Evolutionary conservation across 2,113 vertebrate genomes (phyloP).

Genomic region (Bufo bufo): DNA sequence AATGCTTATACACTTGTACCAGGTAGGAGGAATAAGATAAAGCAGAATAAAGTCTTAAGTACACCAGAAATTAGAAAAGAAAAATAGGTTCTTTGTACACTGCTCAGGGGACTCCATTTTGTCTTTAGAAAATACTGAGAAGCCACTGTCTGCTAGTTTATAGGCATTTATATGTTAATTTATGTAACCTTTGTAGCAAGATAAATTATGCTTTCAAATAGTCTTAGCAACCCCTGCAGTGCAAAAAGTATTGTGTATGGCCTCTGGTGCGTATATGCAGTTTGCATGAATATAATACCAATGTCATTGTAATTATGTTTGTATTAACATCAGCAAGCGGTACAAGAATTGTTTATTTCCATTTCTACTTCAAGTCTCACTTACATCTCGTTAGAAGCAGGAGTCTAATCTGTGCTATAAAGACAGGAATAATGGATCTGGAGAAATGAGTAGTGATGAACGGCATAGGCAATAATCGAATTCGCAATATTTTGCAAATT

Average conservation of each 20-base stretch:
- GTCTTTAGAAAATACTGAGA: neutral
- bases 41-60: slow-evolving; percentile 35
- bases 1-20: slow-evolving; percentile 37
- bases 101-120: slow-evolving; percentile 23
- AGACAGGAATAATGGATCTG: slow-evolving; percentile 4
- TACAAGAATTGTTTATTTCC: slow-evolving; percentile 31
- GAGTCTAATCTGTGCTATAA: slow-evolving; percentile 25
- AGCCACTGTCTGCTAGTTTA: slow-evolving; percentile 8
- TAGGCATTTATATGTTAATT: slow-evolving; percentile 41
- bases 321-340: slow-evolving; percentile 33
- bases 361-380: neutral
- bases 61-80: slow-evolving; percentile 14
- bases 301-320: slow-evolving; percentile 23
- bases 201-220: slow-evolving; percentile 34
- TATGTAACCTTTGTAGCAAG: slow-evolving; percentile 25
- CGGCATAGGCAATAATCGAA: no score
- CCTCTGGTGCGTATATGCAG: slow-evolving; percentile 23
- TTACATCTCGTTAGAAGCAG: slow-evolving; percentile 21
- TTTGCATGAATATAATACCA: slow-evolving; percentile 30
- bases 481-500: no score
- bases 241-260: slow-evolving; percentile 20
- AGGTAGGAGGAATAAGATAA: slow-evolving; percentile 42
- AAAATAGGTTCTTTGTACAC: slow-evolving; percentile 34
- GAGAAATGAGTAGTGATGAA: neutral
- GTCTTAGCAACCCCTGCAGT: slow-evolving; percentile 1